phyloP scores from a whole-genome alignment of 2,113 vertebrate species.

The Hipposideros armiger region DNA sequence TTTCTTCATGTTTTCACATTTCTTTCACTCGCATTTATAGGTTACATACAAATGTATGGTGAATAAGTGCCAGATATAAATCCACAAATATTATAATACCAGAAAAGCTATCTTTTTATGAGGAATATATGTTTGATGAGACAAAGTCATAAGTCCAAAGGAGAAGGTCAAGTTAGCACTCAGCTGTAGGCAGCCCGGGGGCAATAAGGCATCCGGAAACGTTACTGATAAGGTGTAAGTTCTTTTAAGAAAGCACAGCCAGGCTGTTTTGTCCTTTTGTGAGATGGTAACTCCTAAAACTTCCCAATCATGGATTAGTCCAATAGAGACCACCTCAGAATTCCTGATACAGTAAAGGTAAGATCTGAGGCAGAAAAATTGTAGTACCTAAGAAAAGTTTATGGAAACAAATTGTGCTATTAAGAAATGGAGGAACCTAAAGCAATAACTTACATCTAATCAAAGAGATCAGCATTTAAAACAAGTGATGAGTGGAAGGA shows the following conservation, averaged over 20 bases:
- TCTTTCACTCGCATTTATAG: neutral
- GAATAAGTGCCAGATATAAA: neutral
- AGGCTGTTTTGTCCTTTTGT: neutral
- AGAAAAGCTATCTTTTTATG: neutral
- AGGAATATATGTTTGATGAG: neutral
- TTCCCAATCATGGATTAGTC: neutral
- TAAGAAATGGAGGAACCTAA: neutral
- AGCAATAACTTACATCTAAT: neutral
- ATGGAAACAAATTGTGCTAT: neutral
- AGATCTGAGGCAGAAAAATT: neutral
- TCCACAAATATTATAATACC: neutral
- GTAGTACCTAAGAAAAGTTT: neutral
- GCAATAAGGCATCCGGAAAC: neutral
- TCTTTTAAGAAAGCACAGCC: neutral
- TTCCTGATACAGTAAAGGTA: neutral
- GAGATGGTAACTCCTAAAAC: neutral
- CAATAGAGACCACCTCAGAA: neutral
- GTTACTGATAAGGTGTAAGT: neutral
- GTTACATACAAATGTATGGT: neutral
- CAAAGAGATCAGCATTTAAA: neutral
- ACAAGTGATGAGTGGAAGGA: neutral
- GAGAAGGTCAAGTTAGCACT: neutral
- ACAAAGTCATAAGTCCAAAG: neutral
- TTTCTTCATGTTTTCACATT: neutral
- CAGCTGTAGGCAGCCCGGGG: neutral